These are phyloP conservation scores for Syngnathus floridae DNA, from an alignment of 2,113 vertebrate genomes.

Conservation along the genomic window DNA sequence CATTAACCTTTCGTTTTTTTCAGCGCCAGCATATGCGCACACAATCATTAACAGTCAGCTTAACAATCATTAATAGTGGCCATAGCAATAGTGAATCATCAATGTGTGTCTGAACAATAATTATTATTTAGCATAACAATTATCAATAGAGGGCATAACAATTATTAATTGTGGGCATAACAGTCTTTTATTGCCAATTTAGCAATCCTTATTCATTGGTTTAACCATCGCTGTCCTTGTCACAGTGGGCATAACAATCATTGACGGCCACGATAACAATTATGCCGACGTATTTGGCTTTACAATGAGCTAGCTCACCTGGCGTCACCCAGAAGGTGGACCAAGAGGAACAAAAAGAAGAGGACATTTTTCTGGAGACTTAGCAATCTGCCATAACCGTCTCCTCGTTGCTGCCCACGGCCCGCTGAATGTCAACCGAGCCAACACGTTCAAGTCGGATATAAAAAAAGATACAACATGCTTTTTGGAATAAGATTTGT, in stretches of 20 bases:
- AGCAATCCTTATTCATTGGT: not conserved
- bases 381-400: too few species aligned
- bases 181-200: not conserved
- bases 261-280: not conserved
- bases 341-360: too few species aligned
- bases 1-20: slow-evolving; percentile 96
- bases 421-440: too few species aligned
- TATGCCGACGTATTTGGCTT: too few species aligned
- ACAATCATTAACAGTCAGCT: slow-evolving; percentile 88
- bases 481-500: not conserved
- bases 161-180: not conserved
- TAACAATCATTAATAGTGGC: not conserved
- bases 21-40: slow-evolving; percentile 85
- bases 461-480: too few species aligned
- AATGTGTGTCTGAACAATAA: not conserved
- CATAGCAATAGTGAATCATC: not conserved
- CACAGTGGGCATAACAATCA: not conserved
- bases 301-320: too few species aligned
- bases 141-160: not conserved
- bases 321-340: too few species aligned
- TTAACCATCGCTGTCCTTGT: not conserved
- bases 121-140: not conserved
- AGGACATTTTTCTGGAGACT: too few species aligned
- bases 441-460: too few species aligned
- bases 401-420: too few species aligned